Evolutionary conservation across 2,113 vertebrate genomes (phyloP).

Genomic region (Sturnus vulgaris): DNA sequence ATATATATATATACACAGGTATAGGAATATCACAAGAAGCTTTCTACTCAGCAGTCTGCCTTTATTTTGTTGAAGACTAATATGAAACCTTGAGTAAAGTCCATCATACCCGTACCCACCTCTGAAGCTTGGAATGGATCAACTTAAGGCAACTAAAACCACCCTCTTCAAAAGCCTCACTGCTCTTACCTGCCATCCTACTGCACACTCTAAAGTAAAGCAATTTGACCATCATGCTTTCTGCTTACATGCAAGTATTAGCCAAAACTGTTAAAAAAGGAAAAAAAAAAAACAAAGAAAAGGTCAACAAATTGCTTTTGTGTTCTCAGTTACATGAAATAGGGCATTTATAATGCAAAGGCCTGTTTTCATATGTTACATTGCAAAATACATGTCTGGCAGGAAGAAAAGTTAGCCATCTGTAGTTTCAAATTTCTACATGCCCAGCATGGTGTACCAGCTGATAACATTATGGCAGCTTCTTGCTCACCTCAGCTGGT

Average conservation of each 20-base stretch:
- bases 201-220: background rate
- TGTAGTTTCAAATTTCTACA: background rate
- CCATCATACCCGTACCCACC: background rate
- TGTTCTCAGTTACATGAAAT: background rate
- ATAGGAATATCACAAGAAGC: background rate
- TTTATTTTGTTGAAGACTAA: background rate
- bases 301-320: background rate
- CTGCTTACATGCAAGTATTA: background rate
- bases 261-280: background rate
- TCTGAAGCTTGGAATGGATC: background rate
- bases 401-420: background rate
- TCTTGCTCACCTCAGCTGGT: background rate
- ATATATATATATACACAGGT: background rate
- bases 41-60: background rate
- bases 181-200: background rate
- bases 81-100: background rate
- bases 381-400: conserved; percentile 13
- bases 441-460: background rate
- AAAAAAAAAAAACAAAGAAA: background rate
- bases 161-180: background rate
- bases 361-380: background rate
- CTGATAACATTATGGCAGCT: background rate
- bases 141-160: fast-evolving
- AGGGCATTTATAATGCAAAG: background rate
- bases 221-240: background rate